Conservation (phyloP, 2,888 invertebrate species). For the Margaritifera margaritifera region DNA sequence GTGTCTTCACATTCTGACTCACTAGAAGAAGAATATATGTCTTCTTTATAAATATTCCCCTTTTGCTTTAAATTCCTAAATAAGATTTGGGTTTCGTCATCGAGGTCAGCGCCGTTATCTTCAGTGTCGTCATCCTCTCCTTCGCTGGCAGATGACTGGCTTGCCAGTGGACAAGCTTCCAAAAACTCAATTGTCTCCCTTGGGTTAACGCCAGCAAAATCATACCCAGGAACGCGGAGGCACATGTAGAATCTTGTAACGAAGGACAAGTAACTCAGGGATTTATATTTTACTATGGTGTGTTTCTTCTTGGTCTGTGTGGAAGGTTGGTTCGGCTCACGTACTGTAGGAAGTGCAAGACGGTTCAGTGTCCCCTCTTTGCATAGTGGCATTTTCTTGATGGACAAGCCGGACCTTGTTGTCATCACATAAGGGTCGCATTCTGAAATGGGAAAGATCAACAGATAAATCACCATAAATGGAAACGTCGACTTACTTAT, state of each 20-base stretch:
- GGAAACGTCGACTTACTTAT: too few relatives aligned
- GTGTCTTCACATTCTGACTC: constrained; percentile 1
- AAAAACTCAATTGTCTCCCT: constrained; percentile 29
- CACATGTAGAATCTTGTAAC: constrained; percentile 58
- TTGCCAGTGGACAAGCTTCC: constrained; percentile 18
- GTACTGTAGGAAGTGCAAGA: constrained; percentile 3
- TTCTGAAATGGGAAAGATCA: constrained; percentile 34
- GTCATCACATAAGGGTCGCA: constrained; percentile 58
- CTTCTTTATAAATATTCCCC: background rate
- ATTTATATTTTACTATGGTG: constrained; percentile 32
- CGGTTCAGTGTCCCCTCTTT: constrained; percentile 27
- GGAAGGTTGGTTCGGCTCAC: constrained; percentile 11
- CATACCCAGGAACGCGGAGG: constrained; percentile 43
- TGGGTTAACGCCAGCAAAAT: constrained; percentile 40
- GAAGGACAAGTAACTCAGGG: constrained; percentile 55
- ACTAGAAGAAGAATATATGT: background rate
- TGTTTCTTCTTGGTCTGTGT: constrained; percentile 17
- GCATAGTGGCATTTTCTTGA: constrained; percentile 46
- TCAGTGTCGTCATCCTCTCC: constrained; percentile 10
- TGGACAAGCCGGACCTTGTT: constrained; percentile 61
- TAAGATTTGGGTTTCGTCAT: constrained; percentile 5
- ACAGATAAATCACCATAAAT: too few relatives aligned
- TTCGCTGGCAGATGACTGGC: constrained; percentile 5
- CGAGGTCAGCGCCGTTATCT: constrained; percentile 5
- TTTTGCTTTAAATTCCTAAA: background rate